A percentile compares a stretch with the other conserved stretches of the same genome.
phyloP scores from a whole-genome alignment of 2,888 invertebrate genomes.

The Dichetophora obliterata region DNA sequence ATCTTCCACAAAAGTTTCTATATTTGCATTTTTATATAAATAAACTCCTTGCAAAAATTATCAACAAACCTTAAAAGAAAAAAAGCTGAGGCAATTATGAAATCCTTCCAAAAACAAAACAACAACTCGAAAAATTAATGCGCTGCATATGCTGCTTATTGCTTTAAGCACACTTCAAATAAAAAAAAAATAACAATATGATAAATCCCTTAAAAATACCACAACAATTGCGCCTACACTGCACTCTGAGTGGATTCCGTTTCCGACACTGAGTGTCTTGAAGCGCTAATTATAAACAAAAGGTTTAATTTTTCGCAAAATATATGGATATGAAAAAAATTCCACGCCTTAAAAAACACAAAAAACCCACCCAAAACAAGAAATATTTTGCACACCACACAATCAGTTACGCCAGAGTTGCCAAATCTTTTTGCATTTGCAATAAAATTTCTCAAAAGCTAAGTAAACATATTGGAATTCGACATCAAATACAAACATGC shows the following conservation, averaged over 20 bases:
- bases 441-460: constrained; percentile 11
- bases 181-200: not conserved
- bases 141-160: not conserved
- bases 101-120: not conserved
- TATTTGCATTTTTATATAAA: too few species aligned
- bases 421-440: constrained; percentile 3
- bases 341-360: not conserved
- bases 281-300: constrained; percentile 10
- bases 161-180: not conserved
- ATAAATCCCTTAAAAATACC: not conserved
- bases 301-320: not conserved
- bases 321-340: not conserved
- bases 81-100: not conserved
- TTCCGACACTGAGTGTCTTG: constrained; percentile 51
- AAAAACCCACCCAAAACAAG: not conserved
- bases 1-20: too few species aligned
- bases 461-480: constrained; percentile 10
- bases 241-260: constrained; percentile 59
- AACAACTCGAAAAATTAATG: not conserved
- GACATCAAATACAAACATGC: not conserved
- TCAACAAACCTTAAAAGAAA: not conserved
- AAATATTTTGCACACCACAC: too few species aligned
- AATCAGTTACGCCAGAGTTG: not conserved
- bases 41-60: too few species aligned
- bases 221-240: constrained; percentile 10